These are phyloP conservation scores for Dryobota labecula DNA, from an alignment of 2,888 invertebrate species.

Conservation along the genomic window DNA sequence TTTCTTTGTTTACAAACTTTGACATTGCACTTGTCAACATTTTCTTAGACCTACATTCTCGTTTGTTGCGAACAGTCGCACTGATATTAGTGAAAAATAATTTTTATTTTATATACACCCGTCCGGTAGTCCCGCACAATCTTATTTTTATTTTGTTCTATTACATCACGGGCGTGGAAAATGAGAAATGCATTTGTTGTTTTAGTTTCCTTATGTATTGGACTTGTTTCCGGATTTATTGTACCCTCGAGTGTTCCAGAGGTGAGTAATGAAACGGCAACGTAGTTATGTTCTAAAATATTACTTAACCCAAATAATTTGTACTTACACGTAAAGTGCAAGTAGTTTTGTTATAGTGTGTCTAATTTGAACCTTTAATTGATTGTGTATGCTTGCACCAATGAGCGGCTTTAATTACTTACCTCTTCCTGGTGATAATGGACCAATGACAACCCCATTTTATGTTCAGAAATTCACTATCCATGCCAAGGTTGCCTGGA, in stretches of 20 bases:
- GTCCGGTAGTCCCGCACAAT: slow-evolving; percentile 11
- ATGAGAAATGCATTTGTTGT: slow-evolving; percentile 78
- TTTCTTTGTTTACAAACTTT: slow-evolving; percentile 29
- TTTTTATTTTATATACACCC: slow-evolving; percentile 27
- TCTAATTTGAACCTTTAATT: not conserved
- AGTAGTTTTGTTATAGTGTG: not conserved
- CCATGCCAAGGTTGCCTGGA: too few relatives aligned
- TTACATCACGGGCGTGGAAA: slow-evolving; percentile 59
- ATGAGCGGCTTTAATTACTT: too few relatives aligned
- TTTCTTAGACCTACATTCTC: slow-evolving; percentile 28
- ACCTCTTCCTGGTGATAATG: too few relatives aligned
- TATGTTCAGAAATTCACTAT: too few relatives aligned
- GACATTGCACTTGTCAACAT: slow-evolving; percentile 35
- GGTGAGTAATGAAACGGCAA: slow-evolving; percentile 73
- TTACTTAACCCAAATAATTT: slow-evolving; percentile 19
- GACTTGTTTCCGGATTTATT: slow-evolving; percentile 75
- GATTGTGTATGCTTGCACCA: too few relatives aligned
- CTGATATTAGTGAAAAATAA: slow-evolving; percentile 21
- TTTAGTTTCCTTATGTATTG: slow-evolving; percentile 77
- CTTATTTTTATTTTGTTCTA: slow-evolving; percentile 48
- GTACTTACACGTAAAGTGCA: not conserved
- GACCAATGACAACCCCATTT: too few relatives aligned
- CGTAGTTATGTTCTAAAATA: slow-evolving; percentile 38
- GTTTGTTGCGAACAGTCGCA: slow-evolving; percentile 17
- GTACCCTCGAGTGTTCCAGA: slow-evolving; percentile 71